Conservation (phyloP, 2,113 vertebrate genomes). For the Brachypodius melanocephalos region DNA sequence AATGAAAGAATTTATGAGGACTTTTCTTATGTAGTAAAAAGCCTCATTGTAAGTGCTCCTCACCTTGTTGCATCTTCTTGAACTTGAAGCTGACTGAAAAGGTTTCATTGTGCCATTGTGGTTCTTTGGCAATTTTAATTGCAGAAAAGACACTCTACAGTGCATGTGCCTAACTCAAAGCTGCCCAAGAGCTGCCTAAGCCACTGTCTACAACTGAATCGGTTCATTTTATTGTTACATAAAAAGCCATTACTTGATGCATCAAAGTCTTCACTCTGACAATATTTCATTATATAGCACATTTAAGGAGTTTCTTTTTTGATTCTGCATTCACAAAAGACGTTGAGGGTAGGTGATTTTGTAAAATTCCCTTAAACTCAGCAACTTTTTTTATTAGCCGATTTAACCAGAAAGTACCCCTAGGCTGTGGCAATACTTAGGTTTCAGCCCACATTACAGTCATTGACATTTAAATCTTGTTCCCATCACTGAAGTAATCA, state of each 20-base stretch:
- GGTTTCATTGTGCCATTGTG: accelerated
- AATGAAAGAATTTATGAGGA: neutral
- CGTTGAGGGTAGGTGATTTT: neutral
- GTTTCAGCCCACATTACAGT: neutral
- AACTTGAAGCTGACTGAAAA: neutral
- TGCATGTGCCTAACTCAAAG: neutral
- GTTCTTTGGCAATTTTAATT: neutral
- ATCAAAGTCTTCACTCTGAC: neutral
- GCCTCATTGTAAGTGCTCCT: neutral
- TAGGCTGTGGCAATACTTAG: neutral
- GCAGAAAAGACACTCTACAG: neutral
- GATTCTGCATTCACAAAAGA: neutral
- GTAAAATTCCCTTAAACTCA: neutral
- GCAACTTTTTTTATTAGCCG: neutral
- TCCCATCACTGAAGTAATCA: neutral
- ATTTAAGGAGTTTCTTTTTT: neutral
- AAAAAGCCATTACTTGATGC: neutral
- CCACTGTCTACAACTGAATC: neutral
- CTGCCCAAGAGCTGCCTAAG: neutral
- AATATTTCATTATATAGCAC: neutral
- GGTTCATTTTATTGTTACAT: neutral
- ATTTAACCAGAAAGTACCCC: neutral
- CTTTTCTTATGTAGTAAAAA: neutral
- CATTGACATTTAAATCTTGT: neutral
- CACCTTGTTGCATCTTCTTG: neutral